A percentile compares a stretch with the other conserved stretches of the same genome.
These are phyloP conservation scores for Panthera uncia DNA, from an alignment of 2,113 vertebrate genomes.

Conservation along the genomic window DNA sequence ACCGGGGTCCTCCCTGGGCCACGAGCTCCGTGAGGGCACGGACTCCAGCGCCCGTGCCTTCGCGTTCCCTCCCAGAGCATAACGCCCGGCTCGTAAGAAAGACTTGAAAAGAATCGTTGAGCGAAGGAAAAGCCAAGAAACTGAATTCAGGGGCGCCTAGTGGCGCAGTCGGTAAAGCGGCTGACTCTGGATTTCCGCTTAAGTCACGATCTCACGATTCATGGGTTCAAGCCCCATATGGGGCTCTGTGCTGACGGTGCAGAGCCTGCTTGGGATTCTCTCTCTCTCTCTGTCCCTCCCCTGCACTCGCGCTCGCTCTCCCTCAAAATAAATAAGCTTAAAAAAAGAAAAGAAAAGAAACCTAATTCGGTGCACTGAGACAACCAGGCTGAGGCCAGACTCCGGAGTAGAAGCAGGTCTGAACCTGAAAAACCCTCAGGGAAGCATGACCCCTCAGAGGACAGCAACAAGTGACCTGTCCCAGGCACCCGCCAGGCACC, in stretches of 20 bases:
- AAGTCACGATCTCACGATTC: no score
- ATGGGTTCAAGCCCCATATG: no score
- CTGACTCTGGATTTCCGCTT: no score
- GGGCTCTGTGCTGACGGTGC: no score
- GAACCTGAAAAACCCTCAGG: not conserved
- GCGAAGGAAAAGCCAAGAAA: not conserved
- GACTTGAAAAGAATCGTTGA: not conserved
- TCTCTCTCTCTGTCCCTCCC: no score
- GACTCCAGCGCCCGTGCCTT: not conserved
- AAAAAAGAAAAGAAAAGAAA: not conserved
- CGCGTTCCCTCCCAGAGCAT: not conserved
- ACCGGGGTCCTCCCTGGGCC: not conserved
- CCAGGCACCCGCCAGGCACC: no score
- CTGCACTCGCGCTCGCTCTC: no score
- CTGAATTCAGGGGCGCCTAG: not conserved
- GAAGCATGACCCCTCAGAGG: not conserved
- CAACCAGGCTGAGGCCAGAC: not conserved
- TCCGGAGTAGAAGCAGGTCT: not conserved
- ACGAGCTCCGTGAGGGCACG: not conserved
- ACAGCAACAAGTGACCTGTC: no score
- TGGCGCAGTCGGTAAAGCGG: no score
- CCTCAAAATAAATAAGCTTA: no score
- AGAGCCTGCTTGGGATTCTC: no score
- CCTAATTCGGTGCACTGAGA: not conserved
- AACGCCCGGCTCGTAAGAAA: not conserved